These are phyloP conservation scores for Gari tellinella DNA, from an alignment of 2,888 invertebrate genomes.

Conservation along the genomic window DNA sequence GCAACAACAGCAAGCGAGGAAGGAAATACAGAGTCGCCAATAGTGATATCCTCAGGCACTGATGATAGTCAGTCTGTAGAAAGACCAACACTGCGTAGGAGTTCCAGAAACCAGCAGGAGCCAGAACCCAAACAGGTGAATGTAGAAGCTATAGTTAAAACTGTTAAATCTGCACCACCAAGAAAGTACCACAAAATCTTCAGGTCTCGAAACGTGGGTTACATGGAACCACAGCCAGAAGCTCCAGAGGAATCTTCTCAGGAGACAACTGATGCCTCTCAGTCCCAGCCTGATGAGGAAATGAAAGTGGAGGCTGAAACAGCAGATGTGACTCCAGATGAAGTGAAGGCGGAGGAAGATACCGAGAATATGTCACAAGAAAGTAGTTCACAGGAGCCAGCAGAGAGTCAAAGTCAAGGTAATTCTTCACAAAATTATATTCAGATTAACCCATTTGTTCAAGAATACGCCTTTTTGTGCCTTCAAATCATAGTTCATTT, in stretches of 20 bases:
- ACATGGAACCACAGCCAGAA: constrained; percentile 43
- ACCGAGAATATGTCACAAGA: no score
- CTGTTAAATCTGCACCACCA: constrained; percentile 34
- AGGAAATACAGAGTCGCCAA: constrained; percentile 22
- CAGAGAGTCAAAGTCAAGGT: no score
- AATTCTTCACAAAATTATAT: no score
- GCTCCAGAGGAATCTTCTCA: neutral
- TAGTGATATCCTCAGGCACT: constrained; percentile 31
- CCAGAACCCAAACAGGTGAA: constrained; percentile 18
- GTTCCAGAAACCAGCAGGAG: constrained; percentile 1
- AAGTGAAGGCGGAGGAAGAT: no score
- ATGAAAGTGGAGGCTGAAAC: neutral
- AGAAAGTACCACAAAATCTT: constrained; percentile 63
- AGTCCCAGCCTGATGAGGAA: neutral
- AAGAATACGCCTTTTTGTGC: no score
- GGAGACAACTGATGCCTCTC: neutral
- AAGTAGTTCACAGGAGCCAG: no score
- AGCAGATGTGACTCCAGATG: neutral
- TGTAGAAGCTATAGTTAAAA: constrained; percentile 35
- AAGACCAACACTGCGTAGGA: constrained; percentile 3
- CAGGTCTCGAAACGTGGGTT: constrained; percentile 62
- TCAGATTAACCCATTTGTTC: no score
- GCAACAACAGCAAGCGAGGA: constrained; percentile 6
- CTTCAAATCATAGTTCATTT: no score
- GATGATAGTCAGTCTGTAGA: constrained; percentile 28